A percentile compares a stretch with the other conserved stretches of the same genome.
Evolutionary conservation across 2,888 invertebrate genomes (phyloP).

Genomic region (Salpingus planirostris): DNA sequence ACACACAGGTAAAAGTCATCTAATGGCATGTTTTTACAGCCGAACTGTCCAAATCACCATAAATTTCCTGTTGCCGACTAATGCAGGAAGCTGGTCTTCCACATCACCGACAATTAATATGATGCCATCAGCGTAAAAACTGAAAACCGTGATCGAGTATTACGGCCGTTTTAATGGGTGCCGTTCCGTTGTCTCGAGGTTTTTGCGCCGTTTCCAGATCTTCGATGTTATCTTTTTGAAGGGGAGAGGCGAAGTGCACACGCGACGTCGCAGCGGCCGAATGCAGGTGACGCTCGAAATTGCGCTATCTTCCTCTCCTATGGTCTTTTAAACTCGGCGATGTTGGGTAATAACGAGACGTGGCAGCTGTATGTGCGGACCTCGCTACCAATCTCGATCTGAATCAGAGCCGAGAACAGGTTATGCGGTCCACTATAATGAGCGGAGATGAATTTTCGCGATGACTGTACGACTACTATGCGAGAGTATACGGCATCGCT

Average conservation of each 20-base stretch:
- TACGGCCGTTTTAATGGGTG: too few relatives aligned
- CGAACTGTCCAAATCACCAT: slow-evolving; percentile 5
- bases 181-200: too few relatives aligned
- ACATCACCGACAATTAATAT: neutral
- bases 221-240: too few relatives aligned
- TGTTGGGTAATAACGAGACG: too few relatives aligned
- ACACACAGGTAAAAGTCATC: neutral
- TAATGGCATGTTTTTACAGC: slow-evolving; percentile 6
- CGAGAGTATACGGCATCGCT: too few relatives aligned
- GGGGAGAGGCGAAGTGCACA: slow-evolving; percentile 6
- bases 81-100: slow-evolving; percentile 6
- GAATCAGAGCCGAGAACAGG: slow-evolving; percentile 13
- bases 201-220: too few relatives aligned
- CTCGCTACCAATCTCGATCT: slow-evolving; percentile 12
- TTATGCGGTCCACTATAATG: slow-evolving; percentile 13
- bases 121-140: neutral
- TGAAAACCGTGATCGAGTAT: too few relatives aligned
- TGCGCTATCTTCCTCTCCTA: too few relatives aligned
- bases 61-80: slow-evolving; percentile 11
- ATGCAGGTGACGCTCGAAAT: too few relatives aligned
- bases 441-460: slow-evolving; percentile 11
- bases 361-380: slow-evolving; percentile 12
- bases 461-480: slow-evolving; percentile 12
- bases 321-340: too few relatives aligned
- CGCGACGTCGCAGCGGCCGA: too few relatives aligned